Base-by-base conservation (phyloP, 2,113 vertebrate species). In the Chauna torquata region DNA sequence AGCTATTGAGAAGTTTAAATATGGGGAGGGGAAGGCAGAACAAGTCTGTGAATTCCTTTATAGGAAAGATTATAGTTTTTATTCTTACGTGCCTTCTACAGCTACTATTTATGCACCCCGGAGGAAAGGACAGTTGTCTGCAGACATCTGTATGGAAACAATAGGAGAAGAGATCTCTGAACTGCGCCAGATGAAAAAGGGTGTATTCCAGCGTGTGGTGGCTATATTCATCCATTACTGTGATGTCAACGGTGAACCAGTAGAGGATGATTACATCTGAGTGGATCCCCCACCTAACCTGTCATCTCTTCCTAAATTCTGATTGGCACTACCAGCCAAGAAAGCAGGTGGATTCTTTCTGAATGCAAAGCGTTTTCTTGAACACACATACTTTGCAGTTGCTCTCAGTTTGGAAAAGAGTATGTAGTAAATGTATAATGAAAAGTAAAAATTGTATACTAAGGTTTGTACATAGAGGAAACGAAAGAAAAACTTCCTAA, bases 111-210 rank as follows among this genome's bases (percentile, higher is more conserved):
- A 99, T 20, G 99, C 99, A 32, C 99, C 99, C 3, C 98, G 99
- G 42, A 98, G 99, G 69, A 99, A 99, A 97, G 99, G 99, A 82
- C 99, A 99, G 88, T 97, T 99, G 34, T 99, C 99, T 6, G 99
- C 99, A 4, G 99, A 99, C 96, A 99, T 99, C 96, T 99, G 99
- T 94, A 99, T 99, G 99, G 99, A 99, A 97, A 99, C 99, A 17
- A 99, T 99, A 38, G 99, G 99, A 8, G 99, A 99, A 79, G 99
- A 99, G 97, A 99, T 99, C 97, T 99, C 99, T 3, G 99, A 99
- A 97, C 98, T 99, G 80, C 98, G 99, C 2, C 99, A 99, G 97
- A 99, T 99, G 97, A 98, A 98, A 23, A 98, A 94, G 25, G 99
- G 99, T 1, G 99, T 99, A 14, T 99, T 99, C 95, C 99, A 99